These are phyloP conservation scores for Suillia variegata DNA, from an alignment of 2,888 invertebrate genomes.

Conservation along the genomic window DNA sequence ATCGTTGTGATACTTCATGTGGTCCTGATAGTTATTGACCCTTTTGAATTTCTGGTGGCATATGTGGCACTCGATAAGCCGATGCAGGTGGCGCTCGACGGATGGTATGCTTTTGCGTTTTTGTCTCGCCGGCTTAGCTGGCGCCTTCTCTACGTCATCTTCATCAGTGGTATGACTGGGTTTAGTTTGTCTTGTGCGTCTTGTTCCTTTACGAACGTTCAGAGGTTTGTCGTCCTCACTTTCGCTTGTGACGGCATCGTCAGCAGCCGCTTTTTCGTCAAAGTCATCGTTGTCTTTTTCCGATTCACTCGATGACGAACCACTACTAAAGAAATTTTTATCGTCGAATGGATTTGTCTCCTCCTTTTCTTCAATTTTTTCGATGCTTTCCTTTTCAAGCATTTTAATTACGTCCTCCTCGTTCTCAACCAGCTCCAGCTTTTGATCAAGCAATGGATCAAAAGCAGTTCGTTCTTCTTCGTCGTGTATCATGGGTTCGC, in stretches of 20 bases:
- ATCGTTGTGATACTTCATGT: no score
- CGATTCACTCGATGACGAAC: slow-evolving; percentile 44
- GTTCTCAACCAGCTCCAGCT: slow-evolving; percentile 52
- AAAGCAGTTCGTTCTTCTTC: slow-evolving; percentile 50
- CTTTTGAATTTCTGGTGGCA: no score
- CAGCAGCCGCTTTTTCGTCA: slow-evolving; percentile 38
- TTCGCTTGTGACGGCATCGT: slow-evolving; percentile 49
- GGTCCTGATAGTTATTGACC: slow-evolving; percentile 49
- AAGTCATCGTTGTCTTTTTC: slow-evolving; percentile 47
- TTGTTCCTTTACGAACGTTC: background rate
- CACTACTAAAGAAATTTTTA: slow-evolving; percentile 35
- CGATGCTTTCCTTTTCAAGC: slow-evolving; percentile 50
- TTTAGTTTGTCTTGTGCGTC: slow-evolving; percentile 26
- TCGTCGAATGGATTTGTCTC: slow-evolving; percentile 14
- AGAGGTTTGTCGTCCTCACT: slow-evolving; percentile 31
- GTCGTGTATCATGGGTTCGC: slow-evolving; percentile 43
- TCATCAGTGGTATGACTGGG: slow-evolving; percentile 36
- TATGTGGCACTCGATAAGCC: slow-evolving; percentile 53
- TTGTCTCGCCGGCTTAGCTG: slow-evolving; percentile 31
- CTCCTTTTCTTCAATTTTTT: slow-evolving; percentile 32
- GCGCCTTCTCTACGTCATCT: slow-evolving; percentile 29
- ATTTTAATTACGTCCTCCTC: slow-evolving; percentile 55
- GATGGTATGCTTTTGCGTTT: slow-evolving; percentile 45
- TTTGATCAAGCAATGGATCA: slow-evolving; percentile 49
- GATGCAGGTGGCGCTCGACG: slow-evolving; percentile 46